Evolutionary conservation across 1,140 invertebrate species (phyloP).

Genomic region (Parasteatoda tepidariorum): DNA sequence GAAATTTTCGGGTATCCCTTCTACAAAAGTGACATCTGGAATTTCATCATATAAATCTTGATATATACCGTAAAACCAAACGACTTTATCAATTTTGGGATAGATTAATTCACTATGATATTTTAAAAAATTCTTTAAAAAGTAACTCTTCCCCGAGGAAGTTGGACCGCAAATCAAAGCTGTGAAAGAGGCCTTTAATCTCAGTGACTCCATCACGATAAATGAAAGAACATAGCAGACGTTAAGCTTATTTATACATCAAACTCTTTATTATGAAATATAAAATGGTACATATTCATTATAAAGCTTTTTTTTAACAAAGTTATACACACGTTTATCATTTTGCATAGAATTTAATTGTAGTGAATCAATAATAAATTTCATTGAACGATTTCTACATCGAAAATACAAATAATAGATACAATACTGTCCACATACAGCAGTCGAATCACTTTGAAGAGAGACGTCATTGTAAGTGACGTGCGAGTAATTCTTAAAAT

Average conservation of each 20-base stretch:
- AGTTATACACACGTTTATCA: constrained; percentile 11
- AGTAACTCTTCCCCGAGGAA: background rate
- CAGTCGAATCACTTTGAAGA: background rate
- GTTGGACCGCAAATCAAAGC: background rate
- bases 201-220: background rate
- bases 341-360: background rate
- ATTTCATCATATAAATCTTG: background rate
- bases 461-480: background rate
- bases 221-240: background rate
- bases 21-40: constrained; percentile 1
- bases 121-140: background rate
- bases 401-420: constrained; percentile 8
- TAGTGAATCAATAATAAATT: background rate
- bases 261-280: background rate
- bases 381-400: background rate
- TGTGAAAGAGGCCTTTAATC: background rate
- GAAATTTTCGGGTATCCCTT: constrained; percentile 5
- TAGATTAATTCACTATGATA: background rate
- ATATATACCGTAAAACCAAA: constrained; percentile 1
- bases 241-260: background rate
- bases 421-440: constrained; percentile 30
- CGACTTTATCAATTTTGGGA: background rate
- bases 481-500: background rate
- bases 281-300: background rate
- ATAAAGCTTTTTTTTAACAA: background rate